Evolutionary conservation across 2,113 vertebrate species (phyloP), one percentile per base, ranked within the genome.

Genomic region (Anoura caudifer): DNA sequence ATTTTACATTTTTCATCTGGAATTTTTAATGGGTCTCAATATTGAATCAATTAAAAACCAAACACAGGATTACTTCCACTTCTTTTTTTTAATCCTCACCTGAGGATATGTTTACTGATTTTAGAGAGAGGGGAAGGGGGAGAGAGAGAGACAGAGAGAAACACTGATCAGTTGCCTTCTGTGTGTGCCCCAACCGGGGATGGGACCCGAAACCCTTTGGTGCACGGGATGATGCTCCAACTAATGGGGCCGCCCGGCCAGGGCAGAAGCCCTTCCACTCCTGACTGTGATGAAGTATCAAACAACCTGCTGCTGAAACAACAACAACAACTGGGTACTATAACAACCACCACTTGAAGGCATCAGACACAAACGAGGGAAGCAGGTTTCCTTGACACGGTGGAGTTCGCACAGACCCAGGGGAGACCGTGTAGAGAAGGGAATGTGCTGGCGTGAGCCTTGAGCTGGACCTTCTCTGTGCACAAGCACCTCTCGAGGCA

Each of bases 41-140:
- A n/a, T n/a, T 77, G 65, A 85, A 52, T 90, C 54, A 72, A 52
- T 92, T 95, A 43, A 83, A 69, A 81, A 81, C 2, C 47, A 91
- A 81, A 89, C 65, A 43, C 11, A 14, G 2, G 38, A 72, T 12
- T 38, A 56, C 4, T n/a, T 90, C 26, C 3, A 12, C 1, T 86
- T 26, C 59, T 63, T 31, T 63, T 61, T 63, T 28, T 31, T 63
- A 31, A 63, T 63, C 61, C 61, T 31, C 61, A 13, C 61, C 61
- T 26, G 61, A 63, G 61, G 61, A 63, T 63, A 5, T 31, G 61
- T 63, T 31, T 63, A 63, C 15, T 63, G 61, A 63, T 63, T 63
- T 63, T 13, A 63, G 61, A 63, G 61, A 31, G 61, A 63, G 61
- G 31, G 26, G 24, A 26, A 59, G 24, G n/a, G 54, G 3, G 24